Evolutionary conservation across 2,888 invertebrate species (phyloP).

Genomic region (Plebejus anna): DNA sequence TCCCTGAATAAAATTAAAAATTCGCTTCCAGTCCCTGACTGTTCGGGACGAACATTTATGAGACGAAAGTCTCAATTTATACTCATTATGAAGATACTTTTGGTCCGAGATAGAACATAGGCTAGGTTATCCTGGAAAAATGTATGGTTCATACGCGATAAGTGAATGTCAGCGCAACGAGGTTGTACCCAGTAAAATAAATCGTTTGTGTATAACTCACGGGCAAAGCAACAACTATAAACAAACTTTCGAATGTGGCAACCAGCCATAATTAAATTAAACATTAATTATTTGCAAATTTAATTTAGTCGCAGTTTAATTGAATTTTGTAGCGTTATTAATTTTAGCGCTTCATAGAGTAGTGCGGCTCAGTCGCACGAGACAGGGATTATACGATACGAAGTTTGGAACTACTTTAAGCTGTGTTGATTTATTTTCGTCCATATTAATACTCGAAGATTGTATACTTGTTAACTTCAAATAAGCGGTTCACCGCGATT

Average conservation of each 20-base stretch:
- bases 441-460: conserved; percentile 5
- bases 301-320: conserved; percentile 6
- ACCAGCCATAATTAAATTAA: conserved; percentile 4
- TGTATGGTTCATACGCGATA: too few relatives aligned
- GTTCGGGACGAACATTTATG: too few relatives aligned
- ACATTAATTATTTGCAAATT: neutral
- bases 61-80: too few relatives aligned
- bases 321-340: conserved; percentile 10
- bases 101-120: too few relatives aligned
- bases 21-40: too few relatives aligned
- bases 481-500: neutral
- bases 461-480: neutral
- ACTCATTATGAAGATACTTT: too few relatives aligned
- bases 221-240: neutral
- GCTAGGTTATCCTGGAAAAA: too few relatives aligned
- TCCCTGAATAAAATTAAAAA: too few relatives aligned
- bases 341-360: neutral
- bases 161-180: too few relatives aligned
- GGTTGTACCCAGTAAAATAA: neutral
- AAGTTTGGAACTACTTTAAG: conserved; percentile 7
- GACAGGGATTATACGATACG: conserved; percentile 5
- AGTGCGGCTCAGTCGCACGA: neutral
- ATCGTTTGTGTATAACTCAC: neutral
- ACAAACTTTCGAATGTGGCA: neutral
- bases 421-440: conserved; percentile 11